A percentile compares a stretch with the other conserved stretches of the same genome.
Evolutionary conservation across 2,797 vertebrate genomes (phyloP).

Genomic region (Mormyrus proboscirostris): DNA sequence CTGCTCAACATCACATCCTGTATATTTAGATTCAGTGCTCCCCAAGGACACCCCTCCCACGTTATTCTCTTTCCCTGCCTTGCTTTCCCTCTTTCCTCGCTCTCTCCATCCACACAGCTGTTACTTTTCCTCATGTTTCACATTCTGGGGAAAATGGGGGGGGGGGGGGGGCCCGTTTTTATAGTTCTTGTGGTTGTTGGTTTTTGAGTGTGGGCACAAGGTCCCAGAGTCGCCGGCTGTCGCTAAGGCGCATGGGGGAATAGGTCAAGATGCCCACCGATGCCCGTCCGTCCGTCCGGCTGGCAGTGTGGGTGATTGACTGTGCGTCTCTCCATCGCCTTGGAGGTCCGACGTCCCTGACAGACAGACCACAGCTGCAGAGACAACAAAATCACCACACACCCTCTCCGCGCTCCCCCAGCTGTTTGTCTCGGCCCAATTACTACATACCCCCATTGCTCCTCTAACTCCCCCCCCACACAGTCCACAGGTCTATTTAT

Average conservation of each 20-base stretch:
- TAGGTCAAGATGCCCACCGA: not conserved
- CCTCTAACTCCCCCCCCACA: not conserved
- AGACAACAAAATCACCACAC: not conserved
- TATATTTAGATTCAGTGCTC: conserved; percentile 52
- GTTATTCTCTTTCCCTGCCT: conserved; percentile 52
- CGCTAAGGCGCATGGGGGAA: not conserved
- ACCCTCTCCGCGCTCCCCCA: not conserved
- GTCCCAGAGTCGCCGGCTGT: not conserved
- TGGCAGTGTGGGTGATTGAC: not conserved
- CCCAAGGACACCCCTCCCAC: conserved; percentile 26
- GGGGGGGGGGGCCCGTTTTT: not conserved
- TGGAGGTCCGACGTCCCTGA: not conserved
- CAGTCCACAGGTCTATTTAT: conserved; percentile 2
- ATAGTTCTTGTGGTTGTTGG: not conserved
- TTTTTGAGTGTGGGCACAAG: not conserved
- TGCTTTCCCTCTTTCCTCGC: conserved; percentile 25
- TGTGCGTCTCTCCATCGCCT: not conserved
- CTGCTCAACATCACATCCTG: conserved; percentile 39
- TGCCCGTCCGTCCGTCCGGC: too few relatives aligned
- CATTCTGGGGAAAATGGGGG: not conserved
- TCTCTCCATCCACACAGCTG: conserved; percentile 17
- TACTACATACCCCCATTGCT: not conserved
- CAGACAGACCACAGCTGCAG: conserved; percentile 4
- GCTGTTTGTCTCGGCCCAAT: conserved; percentile 8
- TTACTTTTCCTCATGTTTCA: conserved; percentile 11